Evolutionary conservation across 53 echinoderm and acorn worm species (phyloP).

Genomic region (Astropecten irregularis): DNA sequence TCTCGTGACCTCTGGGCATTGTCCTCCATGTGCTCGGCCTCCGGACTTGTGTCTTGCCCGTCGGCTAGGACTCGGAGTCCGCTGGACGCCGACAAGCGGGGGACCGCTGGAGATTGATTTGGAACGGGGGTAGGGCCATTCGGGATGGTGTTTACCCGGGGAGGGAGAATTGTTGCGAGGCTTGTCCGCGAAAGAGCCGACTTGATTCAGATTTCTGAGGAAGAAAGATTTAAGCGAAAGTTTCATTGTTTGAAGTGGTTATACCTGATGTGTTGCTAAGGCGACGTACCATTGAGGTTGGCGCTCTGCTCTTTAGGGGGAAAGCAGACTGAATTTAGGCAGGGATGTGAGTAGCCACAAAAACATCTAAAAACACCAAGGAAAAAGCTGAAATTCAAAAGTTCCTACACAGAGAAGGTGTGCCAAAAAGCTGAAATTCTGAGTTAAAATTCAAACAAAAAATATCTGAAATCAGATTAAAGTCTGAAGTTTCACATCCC

Average conservation of each 20-base stretch:
- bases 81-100: not conserved
- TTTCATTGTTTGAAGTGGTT: too few relatives aligned
- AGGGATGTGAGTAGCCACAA: not conserved
- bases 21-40: not conserved
- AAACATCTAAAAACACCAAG: not conserved
- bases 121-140: not conserved
- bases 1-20: not conserved
- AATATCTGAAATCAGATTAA: too few relatives aligned
- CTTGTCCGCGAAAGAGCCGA: not conserved
- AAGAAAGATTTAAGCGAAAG: not conserved
- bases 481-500: too few relatives aligned
- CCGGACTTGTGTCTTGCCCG: not conserved
- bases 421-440: too few relatives aligned
- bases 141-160: not conserved
- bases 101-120: not conserved
- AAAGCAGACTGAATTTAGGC: too few relatives aligned
- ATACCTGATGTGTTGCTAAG: too few relatives aligned
- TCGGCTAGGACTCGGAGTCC: too few relatives aligned
- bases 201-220: not conserved
- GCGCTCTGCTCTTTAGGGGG: too few relatives aligned
- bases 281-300: too few relatives aligned
- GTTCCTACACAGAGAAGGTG: too few relatives aligned
- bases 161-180: not conserved
- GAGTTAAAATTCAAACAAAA: too few relatives aligned
- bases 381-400: too few relatives aligned